Percentiles rank a stretch among this genome's conserved stretches.
phyloP scores from a whole-genome alignment of 2,888 invertebrate genomes.

The Terebella lapidaria region DNA sequence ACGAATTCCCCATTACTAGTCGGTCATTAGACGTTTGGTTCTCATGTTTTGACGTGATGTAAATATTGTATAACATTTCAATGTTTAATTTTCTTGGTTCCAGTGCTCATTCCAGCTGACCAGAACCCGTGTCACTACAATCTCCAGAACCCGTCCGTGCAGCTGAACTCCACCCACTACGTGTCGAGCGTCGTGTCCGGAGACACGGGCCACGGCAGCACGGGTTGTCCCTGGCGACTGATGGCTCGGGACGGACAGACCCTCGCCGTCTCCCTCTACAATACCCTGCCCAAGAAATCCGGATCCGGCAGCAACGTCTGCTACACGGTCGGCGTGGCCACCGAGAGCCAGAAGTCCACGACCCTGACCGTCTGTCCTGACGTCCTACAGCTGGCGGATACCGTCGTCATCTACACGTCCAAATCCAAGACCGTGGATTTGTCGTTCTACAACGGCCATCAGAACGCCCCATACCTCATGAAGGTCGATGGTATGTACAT shows the following conservation, averaged over 20 bases:
- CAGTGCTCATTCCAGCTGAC: background rate
- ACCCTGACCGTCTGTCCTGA: constrained; percentile 1
- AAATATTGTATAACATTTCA: too few species aligned
- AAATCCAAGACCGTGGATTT: background rate
- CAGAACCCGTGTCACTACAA: background rate
- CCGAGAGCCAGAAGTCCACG: background rate
- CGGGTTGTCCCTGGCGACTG: background rate
- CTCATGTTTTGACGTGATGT: too few species aligned
- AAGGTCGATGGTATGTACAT: background rate
- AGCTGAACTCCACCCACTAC: background rate
- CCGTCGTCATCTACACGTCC: background rate
- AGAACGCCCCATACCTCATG: background rate
- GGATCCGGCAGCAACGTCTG: background rate
- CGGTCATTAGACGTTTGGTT: too few species aligned
- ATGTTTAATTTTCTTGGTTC: background rate
- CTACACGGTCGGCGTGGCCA: background rate
- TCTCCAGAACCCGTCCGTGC: background rate
- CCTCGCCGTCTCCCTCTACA: background rate
- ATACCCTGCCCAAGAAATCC: background rate
- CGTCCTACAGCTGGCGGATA: background rate
- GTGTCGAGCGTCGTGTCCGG: background rate
- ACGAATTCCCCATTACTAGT: too few species aligned
- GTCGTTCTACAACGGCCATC: background rate
- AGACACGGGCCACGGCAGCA: background rate
- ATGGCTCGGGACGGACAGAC: background rate